Conservation (phyloP, 2,797 vertebrate genomes). For the Manis pentadactyla region DNA sequence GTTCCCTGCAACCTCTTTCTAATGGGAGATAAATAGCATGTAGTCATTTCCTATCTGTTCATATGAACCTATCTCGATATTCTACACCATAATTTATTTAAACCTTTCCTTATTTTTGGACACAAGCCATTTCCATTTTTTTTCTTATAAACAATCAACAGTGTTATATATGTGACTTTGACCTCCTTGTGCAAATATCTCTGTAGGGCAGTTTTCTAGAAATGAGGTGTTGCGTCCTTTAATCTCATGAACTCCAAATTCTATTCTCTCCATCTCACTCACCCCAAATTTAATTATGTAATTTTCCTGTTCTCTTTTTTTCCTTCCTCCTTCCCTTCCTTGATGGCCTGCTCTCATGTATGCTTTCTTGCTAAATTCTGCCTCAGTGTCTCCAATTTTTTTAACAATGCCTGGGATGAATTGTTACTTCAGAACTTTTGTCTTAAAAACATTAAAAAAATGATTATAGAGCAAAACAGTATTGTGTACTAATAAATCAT, state of each 20-base stretch:
- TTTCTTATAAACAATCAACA: neutral
- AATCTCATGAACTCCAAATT: neutral
- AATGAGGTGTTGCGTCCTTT: neutral
- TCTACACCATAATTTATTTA: neutral
- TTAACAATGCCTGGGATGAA: neutral
- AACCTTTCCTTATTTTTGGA: neutral
- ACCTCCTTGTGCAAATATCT: neutral
- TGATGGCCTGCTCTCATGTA: neutral
- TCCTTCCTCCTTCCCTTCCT: neutral
- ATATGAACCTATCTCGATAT: neutral
- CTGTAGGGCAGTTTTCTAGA: neutral
- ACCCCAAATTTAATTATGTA: neutral
- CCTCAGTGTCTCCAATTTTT: neutral
- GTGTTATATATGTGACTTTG: neutral
- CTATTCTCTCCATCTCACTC: neutral
- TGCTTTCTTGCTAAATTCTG: slow-evolving; percentile 4
- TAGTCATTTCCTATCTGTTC: neutral
- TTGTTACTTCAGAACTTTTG: neutral
- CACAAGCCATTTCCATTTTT: neutral
- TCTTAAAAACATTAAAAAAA: neutral
- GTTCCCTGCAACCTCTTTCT: neutral
- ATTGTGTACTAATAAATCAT: too few relatives aligned
- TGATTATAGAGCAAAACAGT: neutral
- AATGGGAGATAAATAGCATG: neutral
- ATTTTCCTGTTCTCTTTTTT: neutral